Base-by-base conservation (phyloP, 1,140 invertebrate genomes). In the Leptopilina boulardi region DNA sequence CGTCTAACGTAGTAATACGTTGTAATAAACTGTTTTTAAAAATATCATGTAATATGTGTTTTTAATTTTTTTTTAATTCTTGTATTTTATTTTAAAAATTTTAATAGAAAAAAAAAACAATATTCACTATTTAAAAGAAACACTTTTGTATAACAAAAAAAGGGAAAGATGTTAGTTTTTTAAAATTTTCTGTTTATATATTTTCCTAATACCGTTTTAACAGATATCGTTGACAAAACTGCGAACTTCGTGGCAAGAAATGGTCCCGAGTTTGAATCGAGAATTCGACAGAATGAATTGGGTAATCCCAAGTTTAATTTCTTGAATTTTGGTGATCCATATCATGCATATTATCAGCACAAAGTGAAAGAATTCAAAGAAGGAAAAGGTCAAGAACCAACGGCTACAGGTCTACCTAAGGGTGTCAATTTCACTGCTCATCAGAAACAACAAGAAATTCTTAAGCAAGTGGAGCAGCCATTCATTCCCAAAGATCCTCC, bases 251-350 rank as follows among this genome's bases (percentile, higher is more conserved):
- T 99, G 3, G 98, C 98, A 3, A 94, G 98, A 85, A 99, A 99
- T 95, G 99, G 98, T 5, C 98, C 98, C 2, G 98, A 99, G 89
- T 99, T 99, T 92, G 99, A 99, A 91, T 96, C 97, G 18, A 94
- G 98, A 81, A 99, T 99, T 87, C 93, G 97, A 78, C 97, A 99
- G 87, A 99, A 99, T 92, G 98, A 99, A 91, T 92, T 98, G 80
- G 97, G 98, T 47, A 99, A 99, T 91, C 97, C 98, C 1, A 99
- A 99, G 88, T 99, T 99, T 87, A 98, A 98, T 89, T 99, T 99
- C 89, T 92, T 99, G n/a, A 99, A 97, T 87, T 92, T 95, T 78
- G 97, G 97, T 1, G 99, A 99, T 92, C 99, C 99, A 0, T 99
- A 99, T 87, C 96, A 99, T 94, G 97, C 98, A 0, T 99, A 99